Evolutionary conservation across 2,113 vertebrate species (phyloP).

Genomic region (Silurus asotus): DNA sequence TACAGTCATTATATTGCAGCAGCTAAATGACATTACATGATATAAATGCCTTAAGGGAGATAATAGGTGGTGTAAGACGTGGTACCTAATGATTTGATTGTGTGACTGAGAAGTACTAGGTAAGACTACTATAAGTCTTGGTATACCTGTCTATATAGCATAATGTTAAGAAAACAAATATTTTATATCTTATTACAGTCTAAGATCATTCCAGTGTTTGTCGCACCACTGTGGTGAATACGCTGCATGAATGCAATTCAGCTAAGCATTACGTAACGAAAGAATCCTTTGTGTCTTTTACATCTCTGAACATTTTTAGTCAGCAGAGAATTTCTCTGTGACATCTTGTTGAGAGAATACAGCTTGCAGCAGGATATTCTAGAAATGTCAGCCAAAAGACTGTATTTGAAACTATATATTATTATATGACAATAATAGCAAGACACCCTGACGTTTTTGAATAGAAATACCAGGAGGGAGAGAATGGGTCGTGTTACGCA

Average conservation of each 20-base stretch:
- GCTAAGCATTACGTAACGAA: slow-evolving; percentile 1
- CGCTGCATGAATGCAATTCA: background rate
- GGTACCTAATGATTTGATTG: background rate
- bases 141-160: background rate
- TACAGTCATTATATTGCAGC: background rate
- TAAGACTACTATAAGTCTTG: no score
- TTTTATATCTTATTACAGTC: background rate
- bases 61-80: background rate
- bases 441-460: background rate
- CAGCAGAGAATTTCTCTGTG: background rate
- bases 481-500: background rate
- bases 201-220: background rate
- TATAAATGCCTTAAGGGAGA: background rate
- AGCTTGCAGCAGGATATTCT: background rate
- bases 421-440: background rate
- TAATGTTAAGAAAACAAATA: background rate
- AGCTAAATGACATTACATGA: background rate
- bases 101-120: background rate
- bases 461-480: background rate
- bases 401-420: background rate
- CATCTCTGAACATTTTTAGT: background rate
- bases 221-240: background rate
- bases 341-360: background rate
- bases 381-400: background rate
- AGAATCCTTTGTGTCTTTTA: background rate